Base-by-base conservation (phyloP, 2,797 vertebrate species). In the Coilia nasus region DNA sequence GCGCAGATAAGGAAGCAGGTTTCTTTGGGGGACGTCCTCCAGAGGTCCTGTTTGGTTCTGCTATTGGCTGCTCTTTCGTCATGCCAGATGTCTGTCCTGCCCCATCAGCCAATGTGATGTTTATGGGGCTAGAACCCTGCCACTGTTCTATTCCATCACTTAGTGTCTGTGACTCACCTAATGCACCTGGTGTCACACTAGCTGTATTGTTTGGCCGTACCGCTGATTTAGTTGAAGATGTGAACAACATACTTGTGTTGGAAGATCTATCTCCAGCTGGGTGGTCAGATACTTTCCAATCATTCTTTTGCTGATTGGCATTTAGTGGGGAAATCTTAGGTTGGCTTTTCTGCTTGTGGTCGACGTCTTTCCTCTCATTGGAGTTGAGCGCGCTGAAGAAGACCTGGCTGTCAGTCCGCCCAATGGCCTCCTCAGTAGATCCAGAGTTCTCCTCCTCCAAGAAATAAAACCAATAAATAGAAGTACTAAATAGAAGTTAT, bases 401-500 rank as follows among this genome's bases (percentile, higher is more conserved):
- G 12, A 6, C 71, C 86, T 59, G 28, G 60, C 71, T 71, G 56
- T 1, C 82, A 54, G 89, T 78, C 46, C 83, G 86, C 88, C 35
- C 5, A 47, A 80, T 84, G 12, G 64, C 67, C 3, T 88, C 86
- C 62, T 57, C 84, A 25, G n/a, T 2, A 59, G 82, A 84, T 56
- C n/a, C 87, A 50, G 67, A n/a, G 41, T 78, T 60, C 17, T 71
- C 85, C 81, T 88, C 86, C 88, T 92, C 59, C 14, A 31, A 90
- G 57, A 59, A 59, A 59, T 1, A 19, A 21, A 59, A 19, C 31
- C 6, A 44, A 78, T 44, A 6, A 78, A 21, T 4, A 44, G 17
- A 78, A 71, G 25, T 4, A 35, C 25, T 17, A 75, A 78, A 44
- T 78, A 44, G 35, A 2, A 4, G 35, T 44, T 5, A 10, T 78